Base-by-base conservation (phyloP, 2,113 vertebrate species). In the Oryzias javanicus region DNA sequence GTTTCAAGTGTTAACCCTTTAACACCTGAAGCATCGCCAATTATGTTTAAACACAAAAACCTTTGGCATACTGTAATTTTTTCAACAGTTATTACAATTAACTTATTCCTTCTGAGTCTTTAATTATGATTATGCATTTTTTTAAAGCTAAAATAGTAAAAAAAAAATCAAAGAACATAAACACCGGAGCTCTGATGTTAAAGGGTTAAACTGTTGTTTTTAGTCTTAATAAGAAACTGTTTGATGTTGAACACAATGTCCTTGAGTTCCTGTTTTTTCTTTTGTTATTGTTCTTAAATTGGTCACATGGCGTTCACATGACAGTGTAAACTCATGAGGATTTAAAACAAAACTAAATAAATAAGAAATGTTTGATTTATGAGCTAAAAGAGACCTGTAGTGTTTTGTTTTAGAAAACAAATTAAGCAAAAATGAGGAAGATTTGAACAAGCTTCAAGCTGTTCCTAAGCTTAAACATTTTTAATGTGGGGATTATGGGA, bases 201-300 rank as follows among this genome's bases (percentile, higher is more conserved):
- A 20, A 35, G 4, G 45, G 2, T 42, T 55, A 8, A 48, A 4
- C 5, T 52, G 18, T 40, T 14, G 35, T 10, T 16, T 22, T 44
- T 64, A 18, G 41, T 56, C 27, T 40, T 40, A 58, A 55, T 61
- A 24, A 48, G 17, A 7, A 52, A 13, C 49, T 41, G 51, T 64
- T 64, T 68, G 48, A 40, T 48, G 29, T 60, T 42, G 24, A 47
- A 63, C 58, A 25, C 19, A 0, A 18, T 56, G 44, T 15, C 45
- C 16, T 40, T 60, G 3, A 3, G 16, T 48, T 63, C 50, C 12
- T 4, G 3, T 53, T 56, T 62, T 1, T 29, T 44, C 17, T n/a
- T 69, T 47, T 20, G 8, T 25, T 3, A 15, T 42, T 24, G 18
- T 35, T 52, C 50, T 52, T 27, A 18, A 7, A 45, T 27, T 20